Evolutionary conservation across 2,888 invertebrate genomes (phyloP).

Genomic region (Erebia epiphron): DNA sequence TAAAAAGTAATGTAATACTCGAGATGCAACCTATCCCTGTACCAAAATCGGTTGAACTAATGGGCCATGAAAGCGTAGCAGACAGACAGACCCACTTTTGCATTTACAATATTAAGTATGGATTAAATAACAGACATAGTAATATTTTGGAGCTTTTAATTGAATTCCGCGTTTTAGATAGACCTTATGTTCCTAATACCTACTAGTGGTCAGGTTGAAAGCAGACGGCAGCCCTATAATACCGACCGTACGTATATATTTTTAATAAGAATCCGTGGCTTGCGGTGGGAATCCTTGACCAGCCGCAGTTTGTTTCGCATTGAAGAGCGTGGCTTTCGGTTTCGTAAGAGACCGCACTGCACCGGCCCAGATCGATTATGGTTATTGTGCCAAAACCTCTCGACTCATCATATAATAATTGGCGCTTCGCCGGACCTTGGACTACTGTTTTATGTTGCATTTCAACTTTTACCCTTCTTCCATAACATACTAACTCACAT

Average conservation of each 20-base stretch:
- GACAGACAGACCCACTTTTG: no score
- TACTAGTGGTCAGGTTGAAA: not conserved
- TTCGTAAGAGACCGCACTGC: slow-evolving; percentile 65
- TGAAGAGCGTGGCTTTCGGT: slow-evolving; percentile 61
- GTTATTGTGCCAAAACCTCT: slow-evolving; percentile 65
- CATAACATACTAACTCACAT: not conserved
- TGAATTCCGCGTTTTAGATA: no score
- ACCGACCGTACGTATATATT: slow-evolving; percentile 8
- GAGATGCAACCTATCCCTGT: no score
- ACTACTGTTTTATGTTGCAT: slow-evolving; percentile 9
- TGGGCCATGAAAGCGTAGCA: no score
- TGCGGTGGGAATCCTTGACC: slow-evolving; percentile 58
- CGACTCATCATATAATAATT: slow-evolving; percentile 55
- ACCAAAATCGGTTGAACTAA: no score
- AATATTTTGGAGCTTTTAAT: no score
- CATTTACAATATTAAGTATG: no score
- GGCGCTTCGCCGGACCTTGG: slow-evolving; percentile 44
- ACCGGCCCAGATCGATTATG: slow-evolving; percentile 64
- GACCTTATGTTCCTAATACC: no score
- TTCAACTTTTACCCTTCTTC: slow-evolving; percentile 2
- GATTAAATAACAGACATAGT: no score
- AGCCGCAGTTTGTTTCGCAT: slow-evolving; percentile 59
- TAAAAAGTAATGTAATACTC: no score
- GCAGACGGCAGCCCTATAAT: not conserved
- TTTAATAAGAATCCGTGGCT: slow-evolving; percentile 22